Percentiles rank a stretch among this genome's conserved stretches.
Conservation (phyloP, 53 echinoderm and acorn worm species). For the Crossaster papposus region DNA sequence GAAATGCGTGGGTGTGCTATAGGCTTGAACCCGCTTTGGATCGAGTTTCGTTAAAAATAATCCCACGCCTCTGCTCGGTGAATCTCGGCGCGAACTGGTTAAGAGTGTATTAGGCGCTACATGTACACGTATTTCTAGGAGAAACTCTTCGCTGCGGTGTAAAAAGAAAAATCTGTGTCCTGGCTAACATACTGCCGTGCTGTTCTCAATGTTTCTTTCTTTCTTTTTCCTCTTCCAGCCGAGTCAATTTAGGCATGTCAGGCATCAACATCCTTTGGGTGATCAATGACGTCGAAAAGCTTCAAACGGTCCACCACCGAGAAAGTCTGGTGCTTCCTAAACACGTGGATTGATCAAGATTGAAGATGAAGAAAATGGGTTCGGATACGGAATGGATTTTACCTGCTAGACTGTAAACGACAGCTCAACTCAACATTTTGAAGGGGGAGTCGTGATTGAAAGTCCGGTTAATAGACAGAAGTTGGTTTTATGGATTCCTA, state of each 20-base stretch:
- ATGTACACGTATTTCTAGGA: too few relatives aligned
- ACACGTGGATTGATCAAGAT: neutral
- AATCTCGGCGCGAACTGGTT: too few relatives aligned
- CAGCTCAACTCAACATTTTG: too few relatives aligned
- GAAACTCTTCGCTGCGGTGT: too few relatives aligned
- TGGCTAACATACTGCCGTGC: too few relatives aligned
- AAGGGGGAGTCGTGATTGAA: neutral
- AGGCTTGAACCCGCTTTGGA: too few relatives aligned
- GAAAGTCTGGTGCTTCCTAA: neutral
- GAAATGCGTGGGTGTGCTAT: too few relatives aligned
- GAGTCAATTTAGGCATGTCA: conserved; percentile 90
- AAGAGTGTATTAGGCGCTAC: too few relatives aligned
- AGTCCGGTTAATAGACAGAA: neutral
- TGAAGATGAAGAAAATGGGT: neutral
- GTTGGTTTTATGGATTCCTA: too few relatives aligned
- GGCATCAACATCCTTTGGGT: conserved; percentile 93
- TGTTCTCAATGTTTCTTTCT: neutral
- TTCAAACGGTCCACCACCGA: conserved; percentile 3
- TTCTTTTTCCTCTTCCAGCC: conserved; percentile 64
- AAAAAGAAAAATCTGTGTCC: too few relatives aligned
- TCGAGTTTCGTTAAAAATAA: too few relatives aligned
- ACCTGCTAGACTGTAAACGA: neutral
- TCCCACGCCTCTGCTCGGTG: too few relatives aligned
- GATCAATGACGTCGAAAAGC: conserved; percentile 60
- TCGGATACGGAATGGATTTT: neutral